phyloP scores from a whole-genome alignment of 2,797 vertebrate genomes.

The Sardinella longiceps region DNA sequence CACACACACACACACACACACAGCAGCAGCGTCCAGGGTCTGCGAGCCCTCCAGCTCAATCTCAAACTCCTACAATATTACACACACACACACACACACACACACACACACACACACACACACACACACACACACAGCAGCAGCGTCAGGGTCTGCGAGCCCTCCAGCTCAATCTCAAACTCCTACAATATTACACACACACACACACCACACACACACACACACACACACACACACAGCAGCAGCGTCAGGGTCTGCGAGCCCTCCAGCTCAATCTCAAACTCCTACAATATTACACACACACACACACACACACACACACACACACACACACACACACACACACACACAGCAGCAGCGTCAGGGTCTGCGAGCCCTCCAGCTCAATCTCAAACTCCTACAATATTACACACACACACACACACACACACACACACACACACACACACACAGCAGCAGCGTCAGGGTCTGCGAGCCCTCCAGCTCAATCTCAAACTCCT shows the following conservation, averaged over 20 bases:
- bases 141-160: no score
- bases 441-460: slow-evolving; percentile 73
- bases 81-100: neutral
- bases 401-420: slow-evolving; percentile 41
- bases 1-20: no score
- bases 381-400: no score
- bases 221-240: neutral
- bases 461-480: no score
- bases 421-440: slow-evolving; percentile 51
- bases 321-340: no score
- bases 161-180: no score
- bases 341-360: neutral
- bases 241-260: no score
- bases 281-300: neutral
- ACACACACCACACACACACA: neutral
- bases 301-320: slow-evolving; percentile 17
- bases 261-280: no score
- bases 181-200: neutral
- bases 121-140: neutral
- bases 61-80: no score
- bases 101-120: neutral
- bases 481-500: neutral
- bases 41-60: no score
- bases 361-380: no score
- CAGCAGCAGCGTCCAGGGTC: no score